Base-by-base conservation (phyloP, 1,140 invertebrate species). In the Aplysia californica region DNA sequence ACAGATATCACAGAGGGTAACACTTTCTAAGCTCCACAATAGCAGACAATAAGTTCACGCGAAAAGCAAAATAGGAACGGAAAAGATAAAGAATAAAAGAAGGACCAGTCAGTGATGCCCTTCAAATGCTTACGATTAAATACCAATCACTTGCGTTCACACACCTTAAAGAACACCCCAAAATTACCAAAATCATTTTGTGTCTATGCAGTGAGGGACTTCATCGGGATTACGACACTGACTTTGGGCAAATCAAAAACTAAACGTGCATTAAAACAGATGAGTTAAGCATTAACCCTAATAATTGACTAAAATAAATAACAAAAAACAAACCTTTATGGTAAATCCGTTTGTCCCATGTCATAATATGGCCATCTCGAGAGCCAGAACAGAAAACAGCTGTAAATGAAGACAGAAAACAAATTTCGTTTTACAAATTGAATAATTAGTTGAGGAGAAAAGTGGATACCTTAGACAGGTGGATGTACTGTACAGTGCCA, bases 371-470 rank as follows among this genome's bases (percentile, higher is more conserved):
- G 1, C 95, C 95, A 90, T 97, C 96, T 39, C 96, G 89, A 10
- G 94, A 94, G 21, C 95, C 95, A 6, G 95, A 95, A 6, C 95
- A 95, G 91, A 97, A 96, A 0, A 96, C 93, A 77, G 92, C 93
- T 85, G 91, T 41, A 41, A 15, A 76, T n/a, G n/a, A n/a, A n/a
- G n/a, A n/a, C n/a, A 71, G n/a, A 10, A 50, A 67, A 18, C 41
- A 15, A 75, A 61, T 59, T 38, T 56, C 21, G 55, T 26, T 41
- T 70, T 38, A 29, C 36, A n/a, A 23, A 38, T n/a, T 3, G 29
- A 23, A 74, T 23, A 61, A 59, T 38, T 50, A 33, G n/a, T n/a
- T 1, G 0, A 23, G 31, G 29, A 67, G 65, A 67, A n/a, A 20
- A 36, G 20, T 20, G 20, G 35, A 67, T 36, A 0, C 18, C 35